phyloP scores from a whole-genome alignment of 2,797 vertebrate genomes.

The Clarias platycephalus region DNA sequence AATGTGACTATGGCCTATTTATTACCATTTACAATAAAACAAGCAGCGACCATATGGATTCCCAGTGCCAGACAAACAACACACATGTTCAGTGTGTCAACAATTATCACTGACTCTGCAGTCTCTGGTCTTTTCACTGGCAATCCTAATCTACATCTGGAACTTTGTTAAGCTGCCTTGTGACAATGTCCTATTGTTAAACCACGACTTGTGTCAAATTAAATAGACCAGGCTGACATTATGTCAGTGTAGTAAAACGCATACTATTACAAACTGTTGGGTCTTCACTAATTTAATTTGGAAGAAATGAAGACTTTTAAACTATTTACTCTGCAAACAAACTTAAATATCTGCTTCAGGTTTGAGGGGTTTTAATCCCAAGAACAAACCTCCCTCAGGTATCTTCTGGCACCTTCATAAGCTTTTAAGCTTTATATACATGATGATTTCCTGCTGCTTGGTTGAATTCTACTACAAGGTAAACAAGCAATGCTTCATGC shows the following conservation, averaged over 20 bases:
- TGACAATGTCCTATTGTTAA: slow-evolving; percentile 29
- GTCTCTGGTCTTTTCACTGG: slow-evolving; percentile 1
- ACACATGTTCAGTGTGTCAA: background rate
- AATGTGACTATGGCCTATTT: background rate
- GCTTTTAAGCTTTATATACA: background rate
- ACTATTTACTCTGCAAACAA: background rate
- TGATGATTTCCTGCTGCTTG: background rate
- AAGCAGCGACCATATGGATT: background rate
- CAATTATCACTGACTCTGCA: background rate
- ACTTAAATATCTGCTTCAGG: background rate
- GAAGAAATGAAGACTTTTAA: background rate
- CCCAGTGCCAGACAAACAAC: background rate
- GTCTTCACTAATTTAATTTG: background rate
- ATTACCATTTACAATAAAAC: background rate
- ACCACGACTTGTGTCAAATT: background rate
- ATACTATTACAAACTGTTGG: background rate
- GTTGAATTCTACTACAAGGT: background rate
- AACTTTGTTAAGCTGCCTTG: background rate
- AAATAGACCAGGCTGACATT: background rate
- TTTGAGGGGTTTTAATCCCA: background rate
- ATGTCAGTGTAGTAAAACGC: background rate
- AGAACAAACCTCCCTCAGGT: background rate
- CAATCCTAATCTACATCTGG: slow-evolving; percentile 18
- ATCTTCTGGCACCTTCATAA: background rate
- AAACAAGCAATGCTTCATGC: background rate